A percentile compares a stretch with the other conserved stretches of the same genome.
These are phyloP conservation scores for Peribatodes rhomboidaria DNA, from an alignment of 2,888 invertebrate species.

Conservation along the genomic window DNA sequence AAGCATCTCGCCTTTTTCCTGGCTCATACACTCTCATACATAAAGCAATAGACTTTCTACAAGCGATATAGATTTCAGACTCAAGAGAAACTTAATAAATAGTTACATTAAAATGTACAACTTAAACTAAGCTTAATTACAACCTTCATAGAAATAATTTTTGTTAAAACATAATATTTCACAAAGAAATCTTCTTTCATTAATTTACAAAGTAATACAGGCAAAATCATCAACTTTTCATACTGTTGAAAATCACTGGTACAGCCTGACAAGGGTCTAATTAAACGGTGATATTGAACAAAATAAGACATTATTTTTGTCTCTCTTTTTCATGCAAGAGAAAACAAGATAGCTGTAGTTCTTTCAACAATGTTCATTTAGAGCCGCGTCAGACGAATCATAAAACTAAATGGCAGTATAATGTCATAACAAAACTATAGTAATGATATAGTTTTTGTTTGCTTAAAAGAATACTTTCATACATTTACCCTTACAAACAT, in stretches of 20 bases:
- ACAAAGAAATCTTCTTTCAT: constrained; percentile 15
- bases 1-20: background rate
- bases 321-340: background rate
- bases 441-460: constrained; percentile 12
- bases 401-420: constrained; percentile 30
- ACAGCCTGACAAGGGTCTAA: background rate
- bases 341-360: background rate
- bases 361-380: background rate
- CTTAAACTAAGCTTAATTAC: constrained; percentile 32
- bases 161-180: constrained; percentile 9
- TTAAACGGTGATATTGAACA: background rate
- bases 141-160: constrained; percentile 16
- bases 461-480: constrained; percentile 19
- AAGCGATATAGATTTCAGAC: constrained; percentile 45
- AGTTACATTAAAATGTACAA: constrained; percentile 60
- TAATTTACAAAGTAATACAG: constrained; percentile 15
- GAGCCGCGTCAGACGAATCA: background rate
- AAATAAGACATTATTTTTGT: background rate
- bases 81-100: constrained; percentile 70
- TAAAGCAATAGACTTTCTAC: constrained; percentile 42
- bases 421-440: constrained; percentile 24
- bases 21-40: constrained; percentile 25
- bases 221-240: constrained; percentile 2
- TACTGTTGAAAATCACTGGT: background rate
- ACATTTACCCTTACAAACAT: background rate